Conservation (phyloP, 2,888 invertebrate species). For the Megaustenia siamemsis region DNA sequence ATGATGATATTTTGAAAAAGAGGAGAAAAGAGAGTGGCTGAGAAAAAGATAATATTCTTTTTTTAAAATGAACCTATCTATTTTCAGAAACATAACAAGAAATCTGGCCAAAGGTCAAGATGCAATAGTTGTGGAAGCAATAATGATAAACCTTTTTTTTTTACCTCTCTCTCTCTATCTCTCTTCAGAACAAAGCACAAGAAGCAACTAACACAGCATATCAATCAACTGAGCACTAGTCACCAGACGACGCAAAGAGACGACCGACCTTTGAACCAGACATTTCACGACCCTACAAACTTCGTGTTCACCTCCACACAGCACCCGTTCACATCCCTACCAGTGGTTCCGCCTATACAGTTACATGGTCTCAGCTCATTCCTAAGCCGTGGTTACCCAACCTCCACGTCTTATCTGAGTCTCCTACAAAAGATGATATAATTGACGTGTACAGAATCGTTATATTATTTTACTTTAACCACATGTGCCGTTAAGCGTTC, state of each 20-base stretch:
- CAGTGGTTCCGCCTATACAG: conserved; percentile 1
- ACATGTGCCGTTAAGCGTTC: too few species aligned
- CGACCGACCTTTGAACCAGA: background rate
- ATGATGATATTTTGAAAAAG: too few species aligned
- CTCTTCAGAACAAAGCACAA: conserved; percentile 94
- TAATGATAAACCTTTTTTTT: background rate
- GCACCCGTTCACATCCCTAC: conserved; percentile 15
- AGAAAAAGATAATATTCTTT: too few species aligned
- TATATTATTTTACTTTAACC: too few species aligned
- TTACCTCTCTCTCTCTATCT: background rate
- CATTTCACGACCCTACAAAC: background rate
- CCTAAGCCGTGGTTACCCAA: conserved; percentile 13
- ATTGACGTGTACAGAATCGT: too few species aligned
- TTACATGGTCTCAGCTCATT: conserved; percentile 22
- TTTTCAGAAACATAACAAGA: too few species aligned
- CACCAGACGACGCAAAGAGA: conserved; percentile 9
- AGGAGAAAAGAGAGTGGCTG: too few species aligned
- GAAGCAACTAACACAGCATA: conserved; percentile 89
- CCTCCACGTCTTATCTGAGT: conserved; percentile 18
- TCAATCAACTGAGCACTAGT: background rate
- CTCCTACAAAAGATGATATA: conserved; percentile 36
- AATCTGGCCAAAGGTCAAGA: too few species aligned
- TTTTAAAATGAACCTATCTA: too few species aligned
- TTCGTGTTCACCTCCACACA: conserved; percentile 14
- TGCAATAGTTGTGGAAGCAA: too few species aligned